Conservation (phyloP, 2,888 invertebrate genomes). For the Drosophila prostipennis region DNA sequence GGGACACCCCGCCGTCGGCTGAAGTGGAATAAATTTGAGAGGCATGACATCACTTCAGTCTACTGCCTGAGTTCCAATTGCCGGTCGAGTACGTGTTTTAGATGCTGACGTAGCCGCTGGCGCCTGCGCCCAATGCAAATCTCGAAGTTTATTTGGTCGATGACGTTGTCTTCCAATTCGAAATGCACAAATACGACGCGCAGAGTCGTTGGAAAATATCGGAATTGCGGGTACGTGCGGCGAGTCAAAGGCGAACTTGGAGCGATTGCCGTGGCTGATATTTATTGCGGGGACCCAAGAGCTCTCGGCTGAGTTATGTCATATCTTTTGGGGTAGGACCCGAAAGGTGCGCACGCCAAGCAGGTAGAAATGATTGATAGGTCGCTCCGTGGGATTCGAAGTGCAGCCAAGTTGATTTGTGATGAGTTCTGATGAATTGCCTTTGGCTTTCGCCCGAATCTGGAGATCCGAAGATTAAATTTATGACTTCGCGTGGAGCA, state of each 20-base stretch:
- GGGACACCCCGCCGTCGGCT: conserved; percentile 36
- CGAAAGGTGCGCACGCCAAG: conserved; percentile 2
- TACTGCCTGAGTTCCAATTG: conserved; percentile 44
- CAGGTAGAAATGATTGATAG: conserved; percentile 68
- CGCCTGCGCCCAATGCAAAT: conserved; percentile 68
- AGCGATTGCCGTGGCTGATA: conserved; percentile 62
- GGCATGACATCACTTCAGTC: conserved; percentile 70
- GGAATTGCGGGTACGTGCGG: conserved; percentile 29
- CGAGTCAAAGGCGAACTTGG: conserved; percentile 46
- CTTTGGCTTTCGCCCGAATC: conserved; percentile 6
- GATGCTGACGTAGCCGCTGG: conserved; percentile 61
- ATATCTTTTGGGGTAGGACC: conserved; percentile 38
- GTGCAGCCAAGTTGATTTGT: conserved; percentile 42
- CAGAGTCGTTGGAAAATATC: conserved; percentile 12
- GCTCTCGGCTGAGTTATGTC: conserved; percentile 51
- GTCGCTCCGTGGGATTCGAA: conserved; percentile 18
- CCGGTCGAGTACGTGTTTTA: conserved; percentile 43
- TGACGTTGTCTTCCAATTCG: conserved; percentile 47
- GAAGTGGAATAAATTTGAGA: conserved; percentile 59
- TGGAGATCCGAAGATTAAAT: conserved; percentile 1
- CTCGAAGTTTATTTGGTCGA: conserved; percentile 48
- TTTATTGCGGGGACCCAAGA: conserved; percentile 14
- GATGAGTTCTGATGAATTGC: conserved; percentile 44
- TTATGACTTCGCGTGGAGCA: conserved; percentile 8
- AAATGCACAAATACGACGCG: conserved; percentile 44